phyloP scores from a whole-genome alignment of 2,113 vertebrate genomes.

The Scopus umbretta region DNA sequence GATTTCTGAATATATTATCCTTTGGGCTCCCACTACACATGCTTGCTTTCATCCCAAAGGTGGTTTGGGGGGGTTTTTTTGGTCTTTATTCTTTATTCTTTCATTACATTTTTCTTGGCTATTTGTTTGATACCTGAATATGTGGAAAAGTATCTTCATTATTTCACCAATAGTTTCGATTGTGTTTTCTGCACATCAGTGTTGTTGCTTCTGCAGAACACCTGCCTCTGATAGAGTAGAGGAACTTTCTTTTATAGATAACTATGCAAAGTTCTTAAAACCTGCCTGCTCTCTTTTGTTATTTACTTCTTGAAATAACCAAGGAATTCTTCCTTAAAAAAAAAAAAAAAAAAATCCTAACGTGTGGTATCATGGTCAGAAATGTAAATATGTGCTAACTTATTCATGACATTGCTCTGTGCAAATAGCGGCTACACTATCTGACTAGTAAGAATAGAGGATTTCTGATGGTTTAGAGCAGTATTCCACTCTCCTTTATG shows the following conservation, averaged over 20 bases:
- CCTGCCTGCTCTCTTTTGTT: background rate
- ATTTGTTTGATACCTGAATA: background rate
- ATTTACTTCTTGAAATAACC: background rate
- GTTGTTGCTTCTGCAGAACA: background rate
- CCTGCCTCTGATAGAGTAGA: background rate
- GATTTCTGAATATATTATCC: constrained; percentile 37
- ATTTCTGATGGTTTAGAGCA: background rate
- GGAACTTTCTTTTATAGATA: background rate
- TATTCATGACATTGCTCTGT: background rate
- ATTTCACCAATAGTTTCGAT: background rate
- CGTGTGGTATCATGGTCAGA: background rate
- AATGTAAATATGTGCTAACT: background rate
- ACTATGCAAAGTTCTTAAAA: background rate
- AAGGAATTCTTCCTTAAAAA: background rate
- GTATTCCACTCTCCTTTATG: background rate
- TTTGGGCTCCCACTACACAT: constrained; percentile 10
- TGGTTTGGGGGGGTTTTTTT: background rate
- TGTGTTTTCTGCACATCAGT: background rate
- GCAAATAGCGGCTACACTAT: background rate
- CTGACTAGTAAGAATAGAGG: background rate
- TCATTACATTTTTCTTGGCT: background rate
- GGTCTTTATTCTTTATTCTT: background rate
- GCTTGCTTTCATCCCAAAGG: constrained; percentile 1
- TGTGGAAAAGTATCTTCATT: background rate
- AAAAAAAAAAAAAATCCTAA: background rate